phyloP scores from a whole-genome alignment of 2,797 vertebrate species.

The Antennarius maculatus region DNA sequence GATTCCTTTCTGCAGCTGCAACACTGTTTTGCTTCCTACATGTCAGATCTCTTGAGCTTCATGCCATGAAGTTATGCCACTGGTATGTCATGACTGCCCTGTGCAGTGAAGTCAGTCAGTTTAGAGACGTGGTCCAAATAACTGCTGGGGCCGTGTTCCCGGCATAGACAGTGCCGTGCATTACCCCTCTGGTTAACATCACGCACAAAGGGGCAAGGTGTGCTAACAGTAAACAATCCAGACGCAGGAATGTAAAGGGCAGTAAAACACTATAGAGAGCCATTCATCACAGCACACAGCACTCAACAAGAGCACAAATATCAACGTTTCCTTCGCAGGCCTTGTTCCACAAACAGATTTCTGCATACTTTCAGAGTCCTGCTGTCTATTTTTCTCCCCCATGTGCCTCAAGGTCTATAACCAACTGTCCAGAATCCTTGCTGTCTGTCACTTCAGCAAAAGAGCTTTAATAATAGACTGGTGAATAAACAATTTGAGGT shows the following conservation, averaged over 20 bases:
- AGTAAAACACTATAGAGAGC: conserved; percentile 60
- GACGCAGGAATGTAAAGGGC: conserved; percentile 64
- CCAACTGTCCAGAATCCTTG: conserved; percentile 36
- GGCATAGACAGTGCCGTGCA: conserved; percentile 61
- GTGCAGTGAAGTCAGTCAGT: conserved; percentile 42
- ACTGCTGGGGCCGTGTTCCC: conserved; percentile 46
- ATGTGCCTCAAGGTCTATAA: conserved; percentile 38
- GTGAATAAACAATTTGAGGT: conserved; percentile 73
- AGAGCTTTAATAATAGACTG: conserved; percentile 72
- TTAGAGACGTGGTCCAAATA: conserved; percentile 60
- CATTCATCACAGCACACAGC: conserved; percentile 68
- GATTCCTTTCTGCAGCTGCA: conserved; percentile 71
- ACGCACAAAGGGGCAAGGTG: conserved; percentile 56
- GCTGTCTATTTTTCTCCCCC: conserved; percentile 40
- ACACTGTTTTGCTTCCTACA: conserved; percentile 60
- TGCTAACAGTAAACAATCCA: conserved; percentile 69
- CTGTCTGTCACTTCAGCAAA: conserved; percentile 35
- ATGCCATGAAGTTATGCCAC: conserved; percentile 61
- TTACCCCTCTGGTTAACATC: conserved; percentile 51
- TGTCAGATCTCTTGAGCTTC: conserved; percentile 67
- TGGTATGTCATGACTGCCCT: conserved; percentile 55
- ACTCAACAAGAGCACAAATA: conserved; percentile 57
- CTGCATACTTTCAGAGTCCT: conserved; percentile 35
- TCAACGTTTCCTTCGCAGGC: conserved; percentile 38
- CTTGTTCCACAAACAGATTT: conserved; percentile 59